These are phyloP conservation scores for Drosophila testacea DNA, from an alignment of 2,888 invertebrate species.

Conservation along the genomic window DNA sequence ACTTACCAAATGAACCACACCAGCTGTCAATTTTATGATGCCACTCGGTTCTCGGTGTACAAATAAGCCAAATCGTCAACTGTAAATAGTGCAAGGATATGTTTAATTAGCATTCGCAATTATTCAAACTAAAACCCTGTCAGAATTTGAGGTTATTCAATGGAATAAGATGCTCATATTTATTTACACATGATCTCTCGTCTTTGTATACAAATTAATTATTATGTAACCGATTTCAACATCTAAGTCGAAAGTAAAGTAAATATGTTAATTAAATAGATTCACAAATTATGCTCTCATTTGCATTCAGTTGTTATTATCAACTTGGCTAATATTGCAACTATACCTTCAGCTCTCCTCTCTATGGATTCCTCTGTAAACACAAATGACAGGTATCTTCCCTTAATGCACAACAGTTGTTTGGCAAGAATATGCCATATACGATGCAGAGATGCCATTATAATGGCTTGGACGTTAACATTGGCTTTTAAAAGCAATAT, in stretches of 20 bases:
- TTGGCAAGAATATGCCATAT: constrained; percentile 27
- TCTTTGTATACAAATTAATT: neutral
- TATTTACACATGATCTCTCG: neutral
- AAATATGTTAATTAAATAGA: constrained; percentile 11
- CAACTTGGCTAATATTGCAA: neutral
- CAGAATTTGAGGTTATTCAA: neutral
- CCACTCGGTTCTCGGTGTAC: constrained; percentile 11
- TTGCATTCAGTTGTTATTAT: constrained; percentile 28
- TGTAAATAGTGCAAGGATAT: constrained; percentile 58
- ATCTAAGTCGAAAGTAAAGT: neutral
- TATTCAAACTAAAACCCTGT: constrained; percentile 2
- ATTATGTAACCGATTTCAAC: neutral
- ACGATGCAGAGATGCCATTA: constrained; percentile 4
- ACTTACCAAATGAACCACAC: constrained; percentile 62
- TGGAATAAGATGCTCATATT: neutral
- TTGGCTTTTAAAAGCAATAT: constrained; percentile 52
- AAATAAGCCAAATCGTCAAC: constrained; percentile 47
- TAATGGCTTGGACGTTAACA: constrained; percentile 43
- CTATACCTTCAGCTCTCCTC: neutral
- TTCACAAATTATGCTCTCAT: constrained; percentile 29
- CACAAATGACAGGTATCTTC: constrained; percentile 7
- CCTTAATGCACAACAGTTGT: constrained; percentile 66
- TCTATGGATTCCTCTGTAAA: neutral
- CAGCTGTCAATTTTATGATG: constrained; percentile 28
- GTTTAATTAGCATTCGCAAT: constrained; percentile 52